These are phyloP conservation scores for Aproaerema taeniolella DNA, from an alignment of 2,888 invertebrate species.

Conservation along the genomic window DNA sequence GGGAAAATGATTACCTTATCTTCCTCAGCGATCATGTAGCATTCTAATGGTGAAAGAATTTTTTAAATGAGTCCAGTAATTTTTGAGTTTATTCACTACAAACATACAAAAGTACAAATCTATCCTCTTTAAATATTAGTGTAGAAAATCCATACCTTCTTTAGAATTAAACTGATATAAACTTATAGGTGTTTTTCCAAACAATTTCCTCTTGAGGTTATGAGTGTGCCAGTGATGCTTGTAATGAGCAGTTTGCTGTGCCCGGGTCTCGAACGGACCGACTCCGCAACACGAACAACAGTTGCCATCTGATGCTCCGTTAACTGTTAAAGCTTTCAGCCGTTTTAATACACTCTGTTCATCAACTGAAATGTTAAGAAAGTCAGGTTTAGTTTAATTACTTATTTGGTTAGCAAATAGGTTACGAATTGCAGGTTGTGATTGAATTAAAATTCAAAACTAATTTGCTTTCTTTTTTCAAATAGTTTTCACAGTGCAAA, in stretches of 20 bases:
- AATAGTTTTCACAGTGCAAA: too few relatives aligned
- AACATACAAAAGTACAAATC: too few relatives aligned
- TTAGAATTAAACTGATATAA: conserved; percentile 59
- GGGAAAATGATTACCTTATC: too few relatives aligned
- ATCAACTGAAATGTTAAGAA: conserved; percentile 46
- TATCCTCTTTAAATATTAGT: too few relatives aligned
- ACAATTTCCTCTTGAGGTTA: conserved; percentile 85
- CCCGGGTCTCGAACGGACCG: conserved; percentile 75
- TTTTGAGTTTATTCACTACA: too few relatives aligned
- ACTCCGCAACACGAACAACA: conserved; percentile 67
- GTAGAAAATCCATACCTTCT: conserved; percentile 59
- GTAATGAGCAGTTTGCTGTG: conserved; percentile 85
- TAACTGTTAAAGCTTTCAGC: conserved; percentile 54
- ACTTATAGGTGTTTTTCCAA: conserved; percentile 62
- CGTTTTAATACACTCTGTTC: conserved; percentile 66
- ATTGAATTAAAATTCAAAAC: too few relatives aligned
- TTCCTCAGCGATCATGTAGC: too few relatives aligned
- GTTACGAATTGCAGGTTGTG: too few relatives aligned
- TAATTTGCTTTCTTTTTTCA: too few relatives aligned
- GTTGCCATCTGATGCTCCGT: conserved; percentile 52
- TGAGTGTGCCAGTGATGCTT: conserved; percentile 91
- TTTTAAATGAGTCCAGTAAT: too few relatives aligned
- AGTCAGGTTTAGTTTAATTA: too few relatives aligned
- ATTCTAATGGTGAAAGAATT: too few relatives aligned
- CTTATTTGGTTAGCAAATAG: background rate